Evolutionary conservation across 2,888 invertebrate genomes (phyloP).

Genomic region (Rhodophaea formosa): DNA sequence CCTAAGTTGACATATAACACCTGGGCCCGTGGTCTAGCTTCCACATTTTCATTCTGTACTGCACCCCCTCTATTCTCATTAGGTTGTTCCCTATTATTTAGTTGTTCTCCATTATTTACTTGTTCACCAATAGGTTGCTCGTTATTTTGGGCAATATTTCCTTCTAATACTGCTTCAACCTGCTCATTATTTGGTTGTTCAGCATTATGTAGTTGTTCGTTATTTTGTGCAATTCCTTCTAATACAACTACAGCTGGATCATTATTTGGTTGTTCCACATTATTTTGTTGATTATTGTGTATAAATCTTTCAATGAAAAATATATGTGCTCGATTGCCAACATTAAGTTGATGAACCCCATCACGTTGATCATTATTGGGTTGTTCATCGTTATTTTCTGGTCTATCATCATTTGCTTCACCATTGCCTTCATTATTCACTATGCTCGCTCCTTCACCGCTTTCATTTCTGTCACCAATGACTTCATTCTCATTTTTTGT

Average conservation of each 20-base stretch:
- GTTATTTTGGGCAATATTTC: too few species aligned
- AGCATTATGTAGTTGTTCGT: too few species aligned
- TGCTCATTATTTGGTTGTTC: too few species aligned
- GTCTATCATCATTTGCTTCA: background rate
- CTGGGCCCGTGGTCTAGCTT: conserved; percentile 35
- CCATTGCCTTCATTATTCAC: background rate
- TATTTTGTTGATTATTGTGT: too few species aligned
- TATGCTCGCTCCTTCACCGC: background rate
- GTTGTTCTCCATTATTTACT: background rate
- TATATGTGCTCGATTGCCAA: too few species aligned
- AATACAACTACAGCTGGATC: too few species aligned
- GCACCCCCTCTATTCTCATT: background rate
- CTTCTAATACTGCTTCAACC: too few species aligned
- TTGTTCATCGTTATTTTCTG: background rate
- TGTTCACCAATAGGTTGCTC: too few species aligned
- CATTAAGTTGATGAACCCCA: too few species aligned
- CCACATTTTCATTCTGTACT: background rate
- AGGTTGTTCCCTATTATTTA: background rate
- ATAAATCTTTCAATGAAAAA: too few species aligned
- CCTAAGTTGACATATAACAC: conserved; percentile 54
- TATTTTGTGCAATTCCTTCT: too few species aligned
- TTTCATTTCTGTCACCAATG: background rate
- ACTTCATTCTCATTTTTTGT: background rate
- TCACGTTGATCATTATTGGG: background rate
- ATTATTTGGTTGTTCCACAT: too few species aligned